Evolutionary conservation across 2,888 invertebrate species (phyloP).

Genomic region (Ceraclea dissimilis): DNA sequence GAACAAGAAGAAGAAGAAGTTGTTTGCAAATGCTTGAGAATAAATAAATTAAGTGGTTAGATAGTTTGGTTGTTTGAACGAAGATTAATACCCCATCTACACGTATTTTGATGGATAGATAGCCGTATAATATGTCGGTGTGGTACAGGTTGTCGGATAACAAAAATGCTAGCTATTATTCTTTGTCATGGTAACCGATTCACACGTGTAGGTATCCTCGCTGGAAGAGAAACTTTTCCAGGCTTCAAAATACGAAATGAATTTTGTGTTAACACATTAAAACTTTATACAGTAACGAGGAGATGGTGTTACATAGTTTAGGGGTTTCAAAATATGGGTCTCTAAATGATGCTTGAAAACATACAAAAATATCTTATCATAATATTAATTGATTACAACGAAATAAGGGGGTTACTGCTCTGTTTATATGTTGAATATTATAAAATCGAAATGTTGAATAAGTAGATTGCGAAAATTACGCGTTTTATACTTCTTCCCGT

Average conservation of each 20-base stretch:
- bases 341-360: too few relatives aligned
- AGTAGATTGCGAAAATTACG: too few relatives aligned
- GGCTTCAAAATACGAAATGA: constrained; percentile 18
- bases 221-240: constrained; percentile 11
- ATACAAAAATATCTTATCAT: not conserved
- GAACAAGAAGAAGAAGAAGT: too few relatives aligned
- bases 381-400: too few relatives aligned
- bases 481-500: too few relatives aligned
- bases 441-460: too few relatives aligned
- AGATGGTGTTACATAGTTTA: not conserved
- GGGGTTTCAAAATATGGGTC: too few relatives aligned
- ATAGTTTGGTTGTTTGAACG: not conserved
- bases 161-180: constrained; percentile 12
- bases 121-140: not conserved
- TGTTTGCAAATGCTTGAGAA: too few relatives aligned
- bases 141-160: not conserved
- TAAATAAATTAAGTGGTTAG: not conserved
- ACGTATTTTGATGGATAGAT: not conserved
- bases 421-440: too few relatives aligned
- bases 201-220: constrained; percentile 8
- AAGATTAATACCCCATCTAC: not conserved
- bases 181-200: constrained; percentile 11
- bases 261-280: constrained; percentile 20
- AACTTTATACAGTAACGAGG: constrained; percentile 18
- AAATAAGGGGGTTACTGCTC: too few relatives aligned